Base-by-base conservation (phyloP, 2,113 vertebrate species). In the Pantherophis guttatus region DNA sequence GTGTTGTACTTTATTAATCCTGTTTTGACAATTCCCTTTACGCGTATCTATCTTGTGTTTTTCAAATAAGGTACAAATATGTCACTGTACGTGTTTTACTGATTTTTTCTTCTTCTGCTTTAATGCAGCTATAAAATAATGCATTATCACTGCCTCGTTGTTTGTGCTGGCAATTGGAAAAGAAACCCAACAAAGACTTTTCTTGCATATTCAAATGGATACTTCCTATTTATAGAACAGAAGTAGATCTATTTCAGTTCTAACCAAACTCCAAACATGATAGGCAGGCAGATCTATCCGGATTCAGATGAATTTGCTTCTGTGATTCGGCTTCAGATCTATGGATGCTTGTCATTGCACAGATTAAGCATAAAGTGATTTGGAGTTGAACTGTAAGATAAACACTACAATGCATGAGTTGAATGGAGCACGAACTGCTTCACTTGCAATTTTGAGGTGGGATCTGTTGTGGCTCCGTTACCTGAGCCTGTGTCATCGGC, bases 51-150 rank as follows among this genome's bases (percentile, higher is more conserved):
- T 97, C 97, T 97, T 97, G 96, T 50, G 97, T 96, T 97, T 97
- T 97, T 95, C 96, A 97, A 97, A 97, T 96, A 97, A 96, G 96
- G 95, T 96, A 97, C 97, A 96, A 96, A 97, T 96, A 97, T 97
- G 97, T 97, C 97, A 98, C 95, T 91, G 94, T 96, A 97, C 97
- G 95, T 96, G 91, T 97, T 98, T 97, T 97, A 98, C 98, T 97
- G 96, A 96, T 97, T 97, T 86, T 48, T 29, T 65, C 95, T 96
- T 96, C 57, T 59, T 2, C 21, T 5, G 17, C 48, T 65, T 62
- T 13, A n/a, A 85, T 57, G 62, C 53, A 50, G 65, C 97, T 97
- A 96, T 94, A 92, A 39, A 94, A 96, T 94, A 95, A 97, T 95
- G 95, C 93, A 96, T 98, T 97, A 97, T 96, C 33, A 29, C 10